phyloP scores from a whole-genome alignment of 2,113 vertebrate species.

The Cyprinodon brontotheroides region DNA sequence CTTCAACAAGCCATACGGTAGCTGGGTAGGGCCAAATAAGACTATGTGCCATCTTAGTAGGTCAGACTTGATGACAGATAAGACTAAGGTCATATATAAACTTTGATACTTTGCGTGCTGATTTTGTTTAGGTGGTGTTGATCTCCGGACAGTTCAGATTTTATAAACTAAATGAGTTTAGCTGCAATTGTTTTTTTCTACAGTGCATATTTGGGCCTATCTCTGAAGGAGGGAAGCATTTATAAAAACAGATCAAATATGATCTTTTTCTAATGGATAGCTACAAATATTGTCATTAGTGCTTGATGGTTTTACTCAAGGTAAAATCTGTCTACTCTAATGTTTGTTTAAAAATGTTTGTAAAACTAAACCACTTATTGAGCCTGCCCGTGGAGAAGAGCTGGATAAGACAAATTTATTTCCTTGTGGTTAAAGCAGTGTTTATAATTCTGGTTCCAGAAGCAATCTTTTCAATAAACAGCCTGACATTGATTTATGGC shows the following conservation, averaged over 20 bases:
- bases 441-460: neutral
- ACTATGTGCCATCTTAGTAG: too few relatives aligned
- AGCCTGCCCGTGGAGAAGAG: neutral
- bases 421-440: neutral
- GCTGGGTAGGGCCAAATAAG: too few relatives aligned
- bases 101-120: too few relatives aligned
- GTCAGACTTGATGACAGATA: too few relatives aligned
- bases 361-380: neutral
- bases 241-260: neutral
- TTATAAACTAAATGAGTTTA: neutral
- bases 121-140: too few relatives aligned
- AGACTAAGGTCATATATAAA: too few relatives aligned
- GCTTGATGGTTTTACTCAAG: neutral
- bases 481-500: neutral
- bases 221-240: neutral
- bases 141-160: neutral
- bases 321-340: neutral
- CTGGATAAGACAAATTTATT: constrained; percentile 1
- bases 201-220: neutral
- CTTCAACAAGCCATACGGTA: too few relatives aligned
- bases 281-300: neutral
- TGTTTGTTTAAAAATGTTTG: neutral
- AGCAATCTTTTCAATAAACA: neutral
- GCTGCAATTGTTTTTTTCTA: neutral
- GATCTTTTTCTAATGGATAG: neutral